Evolutionary conservation across 1,140 invertebrate species (phyloP).

Genomic region (Lethocerus indicus): DNA sequence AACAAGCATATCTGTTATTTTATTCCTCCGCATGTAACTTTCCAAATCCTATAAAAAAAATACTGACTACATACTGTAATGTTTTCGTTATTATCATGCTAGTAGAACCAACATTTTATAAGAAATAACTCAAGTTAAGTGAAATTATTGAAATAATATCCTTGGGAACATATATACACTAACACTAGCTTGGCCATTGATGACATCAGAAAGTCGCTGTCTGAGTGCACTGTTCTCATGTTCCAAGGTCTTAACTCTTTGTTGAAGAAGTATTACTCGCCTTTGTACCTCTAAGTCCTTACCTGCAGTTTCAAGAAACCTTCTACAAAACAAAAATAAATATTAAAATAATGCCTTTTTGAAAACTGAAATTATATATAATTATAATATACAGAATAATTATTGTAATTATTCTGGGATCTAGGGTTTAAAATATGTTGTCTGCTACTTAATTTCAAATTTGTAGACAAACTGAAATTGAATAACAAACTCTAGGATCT

Average conservation of each 20-base stretch:
- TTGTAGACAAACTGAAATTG: too few species aligned
- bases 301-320: conserved; percentile 61
- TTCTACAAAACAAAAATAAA: conserved; percentile 20
- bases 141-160: background rate
- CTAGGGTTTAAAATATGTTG: too few species aligned
- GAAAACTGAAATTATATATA: background rate
- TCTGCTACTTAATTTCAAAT: too few species aligned
- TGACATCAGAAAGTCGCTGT: conserved; percentile 40
- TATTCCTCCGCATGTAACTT: conserved; percentile 28
- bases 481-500: too few species aligned
- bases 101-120: too few species aligned
- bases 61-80: too few species aligned
- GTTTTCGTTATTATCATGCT: too few species aligned
- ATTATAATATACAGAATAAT: background rate
- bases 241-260: conserved; percentile 52
- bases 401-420: too few species aligned
- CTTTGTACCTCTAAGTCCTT: conserved; percentile 55
- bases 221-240: conserved; percentile 50
- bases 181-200: conserved; percentile 20
- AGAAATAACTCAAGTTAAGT: too few species aligned
- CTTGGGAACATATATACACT: background rate
- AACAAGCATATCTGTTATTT: conserved; percentile 31
- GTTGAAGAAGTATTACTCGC: conserved; percentile 50
- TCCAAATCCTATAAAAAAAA: conserved; percentile 28
- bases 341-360: background rate